Percentiles rank a stretch among this genome's conserved stretches.
Conservation (phyloP, 53 echinoderm and acorn worm genomes). For the Temnopleurus reevesii region DNA sequence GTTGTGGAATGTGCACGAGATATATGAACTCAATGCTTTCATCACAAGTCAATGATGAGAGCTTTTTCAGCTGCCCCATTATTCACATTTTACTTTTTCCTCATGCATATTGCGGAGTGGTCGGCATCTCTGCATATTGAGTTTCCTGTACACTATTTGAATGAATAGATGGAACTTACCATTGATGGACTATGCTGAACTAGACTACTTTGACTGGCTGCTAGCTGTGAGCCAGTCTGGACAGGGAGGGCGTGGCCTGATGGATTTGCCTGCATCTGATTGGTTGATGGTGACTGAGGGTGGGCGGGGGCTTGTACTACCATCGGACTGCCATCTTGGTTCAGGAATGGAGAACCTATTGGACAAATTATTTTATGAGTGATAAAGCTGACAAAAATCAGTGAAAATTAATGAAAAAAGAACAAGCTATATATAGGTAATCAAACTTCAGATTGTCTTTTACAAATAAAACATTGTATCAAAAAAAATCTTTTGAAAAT, state of each 20-base stretch:
- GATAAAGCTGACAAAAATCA: too few relatives aligned
- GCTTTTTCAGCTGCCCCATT: too few relatives aligned
- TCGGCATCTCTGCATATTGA: not conserved
- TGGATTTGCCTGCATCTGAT: slow-evolving; percentile 63
- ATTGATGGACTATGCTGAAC: slow-evolving; percentile 51
- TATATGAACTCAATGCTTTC: too few relatives aligned
- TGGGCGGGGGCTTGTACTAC: slow-evolving; percentile 80
- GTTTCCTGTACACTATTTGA: not conserved
- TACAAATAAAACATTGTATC: too few relatives aligned
- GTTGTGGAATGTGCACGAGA: too few relatives aligned
- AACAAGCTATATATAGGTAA: too few relatives aligned
- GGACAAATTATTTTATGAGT: too few relatives aligned
- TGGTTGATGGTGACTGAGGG: slow-evolving; percentile 51
- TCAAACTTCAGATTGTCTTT: too few relatives aligned
- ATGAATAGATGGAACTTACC: slow-evolving; percentile 1
- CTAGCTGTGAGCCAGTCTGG: slow-evolving; percentile 70
- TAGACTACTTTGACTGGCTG: slow-evolving; percentile 43
- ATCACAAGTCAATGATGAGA: too few relatives aligned
- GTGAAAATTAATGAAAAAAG: too few relatives aligned
- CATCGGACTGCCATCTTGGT: slow-evolving; percentile 87
- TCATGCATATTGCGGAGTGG: not conserved
- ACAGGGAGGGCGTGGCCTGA: slow-evolving; percentile 68
- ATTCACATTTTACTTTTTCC: too few relatives aligned
- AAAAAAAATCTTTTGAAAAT: too few relatives aligned
- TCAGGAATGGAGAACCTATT: slow-evolving; percentile 88